Percentiles rank a stretch among this genome's conserved stretches.
These are phyloP conservation scores for Sinocyclocheilus anophthalmus DNA, from an alignment of 2,113 vertebrate species.

Conservation along the genomic window DNA sequence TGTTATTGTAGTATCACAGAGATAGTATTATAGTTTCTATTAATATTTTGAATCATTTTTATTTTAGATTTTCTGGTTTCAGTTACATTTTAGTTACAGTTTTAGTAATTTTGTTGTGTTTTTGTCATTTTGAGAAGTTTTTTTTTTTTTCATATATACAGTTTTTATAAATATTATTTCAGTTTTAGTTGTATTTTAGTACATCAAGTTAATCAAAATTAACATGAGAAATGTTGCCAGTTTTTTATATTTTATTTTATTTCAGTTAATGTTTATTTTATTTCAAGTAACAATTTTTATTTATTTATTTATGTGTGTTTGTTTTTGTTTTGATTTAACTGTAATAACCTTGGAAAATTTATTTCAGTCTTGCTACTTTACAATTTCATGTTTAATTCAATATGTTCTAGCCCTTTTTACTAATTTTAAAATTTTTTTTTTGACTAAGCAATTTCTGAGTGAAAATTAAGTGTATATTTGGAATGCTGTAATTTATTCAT, in stretches of 20 bases:
- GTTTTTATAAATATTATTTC: not conserved
- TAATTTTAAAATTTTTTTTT: no score
- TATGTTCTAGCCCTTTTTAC: no score
- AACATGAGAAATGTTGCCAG: no score
- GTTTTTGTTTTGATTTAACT: no score
- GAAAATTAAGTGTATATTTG: not conserved
- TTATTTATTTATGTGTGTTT: no score
- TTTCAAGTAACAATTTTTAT: not conserved
- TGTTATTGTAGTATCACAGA: not conserved
- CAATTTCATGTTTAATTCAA: no score
- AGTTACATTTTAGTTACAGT: not conserved
- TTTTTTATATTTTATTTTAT: no score
- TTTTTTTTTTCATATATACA: not conserved
- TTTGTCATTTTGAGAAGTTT: not conserved
- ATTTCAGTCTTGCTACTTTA: no score
- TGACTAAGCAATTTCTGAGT: no score
- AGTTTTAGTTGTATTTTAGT: not conserved
- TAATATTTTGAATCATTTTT: not conserved
- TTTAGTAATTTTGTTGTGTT: not conserved
- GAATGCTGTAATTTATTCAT: not conserved
- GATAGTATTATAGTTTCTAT: no score
- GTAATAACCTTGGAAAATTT: no score
- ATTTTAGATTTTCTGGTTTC: not conserved
- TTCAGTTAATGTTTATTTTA: not conserved
- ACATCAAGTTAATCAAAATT: no score